Base-by-base conservation (phyloP, 1,140 invertebrate species). In the Hypothenemus hampei region DNA sequence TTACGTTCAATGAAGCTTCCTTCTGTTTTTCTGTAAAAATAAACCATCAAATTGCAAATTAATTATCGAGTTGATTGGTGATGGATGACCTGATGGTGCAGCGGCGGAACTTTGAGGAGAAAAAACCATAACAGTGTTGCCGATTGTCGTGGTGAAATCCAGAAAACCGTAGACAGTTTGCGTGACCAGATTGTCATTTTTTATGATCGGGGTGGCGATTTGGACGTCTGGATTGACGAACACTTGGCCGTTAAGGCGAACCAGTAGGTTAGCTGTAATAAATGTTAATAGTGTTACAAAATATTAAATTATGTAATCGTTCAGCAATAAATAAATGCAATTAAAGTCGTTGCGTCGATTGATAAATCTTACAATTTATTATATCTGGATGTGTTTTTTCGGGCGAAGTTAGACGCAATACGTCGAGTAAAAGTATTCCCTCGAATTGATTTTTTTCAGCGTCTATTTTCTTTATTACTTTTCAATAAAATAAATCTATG, bases 91-190 rank as follows among this genome's bases (percentile, higher is more conserved):
- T 36, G 48, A 43, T 15, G 35, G 18, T 1, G 47, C 39, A 8
- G 45, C 49, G 8, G 64, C 55, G 7, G 81, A 80, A 63, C 83
- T 86, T 62, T 89, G 81, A 0, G 89, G 89, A 2, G 87, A 91
- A 71, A 93, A 93, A 4, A 92, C 82, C 86, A 93, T 91, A 15
- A 92, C 85, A 6, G 89, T 93, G 63, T 91, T 89, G 29, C 87
- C 89, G 61, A 93, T 89, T 0, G 87, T 91, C 0, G 89, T 93
- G 3, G 87, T 89, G 67, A 92, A 93, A 71, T 92, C 89, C 22
- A 91, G 73, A 70, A 93, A 93, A 10, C 89, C 89, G 63, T 91
- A 89, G n/a, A 93, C 89, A 1, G 89, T 92, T 71, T 91, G 88
- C 15, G 85, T 84, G 31, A 82, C 73, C 54, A 60, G 59, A 43